Evolutionary conservation across 2,113 vertebrate genomes (phyloP).

Genomic region (Peromyscus maniculatus): DNA sequence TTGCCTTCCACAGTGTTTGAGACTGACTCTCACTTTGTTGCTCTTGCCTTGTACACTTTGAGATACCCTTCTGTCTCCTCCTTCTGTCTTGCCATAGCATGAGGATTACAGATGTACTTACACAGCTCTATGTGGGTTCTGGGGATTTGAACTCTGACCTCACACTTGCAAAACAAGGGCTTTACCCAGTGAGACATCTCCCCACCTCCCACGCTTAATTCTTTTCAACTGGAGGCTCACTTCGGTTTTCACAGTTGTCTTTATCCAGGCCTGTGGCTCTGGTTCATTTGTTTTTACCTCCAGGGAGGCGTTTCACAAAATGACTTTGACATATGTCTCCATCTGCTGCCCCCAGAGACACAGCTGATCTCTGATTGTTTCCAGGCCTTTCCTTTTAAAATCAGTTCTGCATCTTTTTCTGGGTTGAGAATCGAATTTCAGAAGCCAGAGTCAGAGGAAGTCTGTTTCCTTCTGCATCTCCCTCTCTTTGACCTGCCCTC

Average conservation of each 20-base stretch:
- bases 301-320: background rate
- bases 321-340: background rate
- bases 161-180: too few relatives aligned
- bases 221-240: background rate
- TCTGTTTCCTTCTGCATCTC: background rate
- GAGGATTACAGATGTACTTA: background rate
- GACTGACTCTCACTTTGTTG: background rate
- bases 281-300: background rate
- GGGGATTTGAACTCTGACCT: background rate
- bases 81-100: background rate
- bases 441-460: background rate
- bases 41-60: background rate
- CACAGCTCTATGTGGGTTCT: background rate
- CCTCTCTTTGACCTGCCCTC: background rate
- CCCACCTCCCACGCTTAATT: too few relatives aligned
- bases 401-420: background rate
- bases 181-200: background rate
- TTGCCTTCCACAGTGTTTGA: background rate
- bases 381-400: background rate
- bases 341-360: background rate
- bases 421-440: slow-evolving; percentile 53
- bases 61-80: background rate
- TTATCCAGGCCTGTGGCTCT: background rate
- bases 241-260: background rate
- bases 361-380: background rate